These are phyloP conservation scores for Autographa pulchrina DNA, from an alignment of 2,888 invertebrate genomes.

Conservation along the genomic window DNA sequence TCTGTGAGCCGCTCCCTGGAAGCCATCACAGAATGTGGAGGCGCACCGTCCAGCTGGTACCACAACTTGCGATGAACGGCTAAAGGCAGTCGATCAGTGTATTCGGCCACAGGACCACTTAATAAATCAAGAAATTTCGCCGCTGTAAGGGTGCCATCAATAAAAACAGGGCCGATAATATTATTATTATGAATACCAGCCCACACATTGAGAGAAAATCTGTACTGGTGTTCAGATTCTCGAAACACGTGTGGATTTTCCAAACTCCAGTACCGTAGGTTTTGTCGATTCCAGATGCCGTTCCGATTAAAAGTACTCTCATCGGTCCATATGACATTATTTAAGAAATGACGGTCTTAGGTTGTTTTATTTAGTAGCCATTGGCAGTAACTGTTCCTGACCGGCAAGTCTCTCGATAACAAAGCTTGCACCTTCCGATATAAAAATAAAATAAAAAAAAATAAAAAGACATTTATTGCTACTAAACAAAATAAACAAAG, in stretches of 20 bases:
- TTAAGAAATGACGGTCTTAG: slow-evolving; percentile 5
- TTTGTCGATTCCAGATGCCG: neutral
- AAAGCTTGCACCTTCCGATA: neutral
- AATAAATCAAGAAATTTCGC: too few relatives aligned
- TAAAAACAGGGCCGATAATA: too few relatives aligned
- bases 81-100: too few relatives aligned
- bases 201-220: slow-evolving; percentile 15
- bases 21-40: too few relatives aligned
- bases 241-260: slow-evolving; percentile 15
- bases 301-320: neutral
- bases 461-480: too few relatives aligned
- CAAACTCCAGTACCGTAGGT: neutral
- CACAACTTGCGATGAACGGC: too few relatives aligned
- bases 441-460: too few relatives aligned
- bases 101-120: too few relatives aligned
- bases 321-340: neutral
- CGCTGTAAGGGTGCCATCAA: too few relatives aligned
- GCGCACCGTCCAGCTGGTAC: too few relatives aligned
- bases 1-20: too few relatives aligned
- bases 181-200: slow-evolving; percentile 13
- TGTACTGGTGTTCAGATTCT: slow-evolving; percentile 17
- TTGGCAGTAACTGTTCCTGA: slow-evolving; percentile 5
- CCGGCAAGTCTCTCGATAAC: neutral
- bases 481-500: too few relatives aligned
- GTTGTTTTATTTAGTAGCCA: slow-evolving; percentile 9